These are phyloP conservation scores for Thereva unica DNA, from an alignment of 2,888 invertebrate genomes.

Conservation along the genomic window DNA sequence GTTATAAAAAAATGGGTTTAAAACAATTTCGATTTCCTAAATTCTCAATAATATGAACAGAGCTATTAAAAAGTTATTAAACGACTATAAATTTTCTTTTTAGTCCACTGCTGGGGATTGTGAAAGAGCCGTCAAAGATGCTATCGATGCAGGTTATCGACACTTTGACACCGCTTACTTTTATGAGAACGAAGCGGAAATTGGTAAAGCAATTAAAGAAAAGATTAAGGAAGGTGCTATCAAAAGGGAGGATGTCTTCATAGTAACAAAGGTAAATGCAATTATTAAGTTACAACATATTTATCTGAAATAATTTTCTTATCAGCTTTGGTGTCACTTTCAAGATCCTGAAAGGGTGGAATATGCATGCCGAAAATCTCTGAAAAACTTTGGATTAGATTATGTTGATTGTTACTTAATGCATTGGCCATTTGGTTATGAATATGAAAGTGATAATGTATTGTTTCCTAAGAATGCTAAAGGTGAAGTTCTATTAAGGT, in stretches of 20 bases:
- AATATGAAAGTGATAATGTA: slow-evolving; percentile 60
- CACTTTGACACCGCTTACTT: slow-evolving; percentile 62
- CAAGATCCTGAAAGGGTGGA: slow-evolving; percentile 79
- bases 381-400: slow-evolving; percentile 72
- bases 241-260: slow-evolving; percentile 57
- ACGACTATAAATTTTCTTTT: too few relatives aligned
- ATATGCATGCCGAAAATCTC: slow-evolving; percentile 67
- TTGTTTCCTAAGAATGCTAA: slow-evolving; percentile 66
- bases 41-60: too few relatives aligned
- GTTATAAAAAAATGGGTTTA: too few relatives aligned
- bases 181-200: slow-evolving; percentile 60
- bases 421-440: slow-evolving; percentile 56
- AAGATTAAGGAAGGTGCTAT: slow-evolving; percentile 58
- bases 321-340: slow-evolving; percentile 83
- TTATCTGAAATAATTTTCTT: not conserved
- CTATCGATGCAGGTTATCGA: slow-evolving; percentile 62
- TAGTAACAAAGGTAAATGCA: slow-evolving; percentile 51
- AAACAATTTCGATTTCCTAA: not conserved
- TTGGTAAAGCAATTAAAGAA: slow-evolving; percentile 57
- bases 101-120: slow-evolving; percentile 54
- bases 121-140: slow-evolving; percentile 54
- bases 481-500: slow-evolving; percentile 58
- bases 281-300: not conserved
- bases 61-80: too few relatives aligned
- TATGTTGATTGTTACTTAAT: slow-evolving; percentile 76